Evolutionary conservation across 2,888 invertebrate genomes (phyloP), one percentile per base, ranked within the genome.

Genomic region (Sialis fuliginosa): DNA sequence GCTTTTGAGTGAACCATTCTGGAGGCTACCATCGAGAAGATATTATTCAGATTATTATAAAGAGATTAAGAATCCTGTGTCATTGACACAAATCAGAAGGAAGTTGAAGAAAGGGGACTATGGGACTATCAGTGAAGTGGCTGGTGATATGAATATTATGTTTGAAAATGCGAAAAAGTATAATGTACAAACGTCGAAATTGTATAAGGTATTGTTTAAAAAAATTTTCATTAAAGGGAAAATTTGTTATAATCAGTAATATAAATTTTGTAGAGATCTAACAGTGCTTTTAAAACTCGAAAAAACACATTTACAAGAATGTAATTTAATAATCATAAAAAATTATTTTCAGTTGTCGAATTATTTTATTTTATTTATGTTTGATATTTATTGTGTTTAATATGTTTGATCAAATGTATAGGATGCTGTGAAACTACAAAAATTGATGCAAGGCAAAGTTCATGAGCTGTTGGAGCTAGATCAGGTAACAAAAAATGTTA

Each of bases 21-120:
- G 88, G 78, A 87, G 88, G 58, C 69, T 98, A 48, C 97, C 97
- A 0, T 89, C 88, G 6, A 83, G 81, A 42, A 72, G 92, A 48
- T 82, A 82, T 53, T 95, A 97, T 68, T 91, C 96, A 0, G 97
- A 97, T 67, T 98, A 98, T 64, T 99, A 95, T 67, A 87, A 88
- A 56, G 90, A 93, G 61, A 97, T 98, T 45, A 89, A 91, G 60
- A 87, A 88, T 59, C 97, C 98, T 0, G 82, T 98, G 54, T 95
- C 96, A 0, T 68, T 98, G 57, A 80, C 85, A 54, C 92, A 95
- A 68, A 95, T 98, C 50, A 75, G 80, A 54, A 80, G 79, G 48
- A 89, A 88, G 62, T 72, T 90, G n/a, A 74, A 80, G 57, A 79
- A 79, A 53, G 85, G 85, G 30, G 79, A 77, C 54, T 92, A 91